Percentiles rank a stretch among this genome's conserved stretches.
Conservation (phyloP, 2,797 vertebrate genomes). For the Kryptolebias ocellatus region DNA sequence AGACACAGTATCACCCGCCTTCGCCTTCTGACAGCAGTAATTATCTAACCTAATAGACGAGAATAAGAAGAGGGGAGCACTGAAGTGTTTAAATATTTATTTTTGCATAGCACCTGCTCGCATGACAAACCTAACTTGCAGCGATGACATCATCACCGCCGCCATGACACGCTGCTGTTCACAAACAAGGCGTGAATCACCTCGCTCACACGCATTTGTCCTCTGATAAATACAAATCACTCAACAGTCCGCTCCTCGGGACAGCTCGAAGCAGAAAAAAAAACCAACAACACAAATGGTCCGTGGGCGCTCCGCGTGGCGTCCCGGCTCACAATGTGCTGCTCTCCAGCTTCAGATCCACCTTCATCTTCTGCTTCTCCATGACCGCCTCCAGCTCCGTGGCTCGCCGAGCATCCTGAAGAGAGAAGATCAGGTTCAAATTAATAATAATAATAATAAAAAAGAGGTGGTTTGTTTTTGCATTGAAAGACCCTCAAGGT, state of each 20-base stretch:
- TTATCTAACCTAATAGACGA: too few relatives aligned
- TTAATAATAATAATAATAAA: too few relatives aligned
- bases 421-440: not conserved
- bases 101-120: slow-evolving; percentile 5
- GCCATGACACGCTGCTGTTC: not conserved
- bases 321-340: slow-evolving; percentile 74
- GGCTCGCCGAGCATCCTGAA: slow-evolving; percentile 82
- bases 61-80: too few relatives aligned
- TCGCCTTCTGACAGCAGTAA: too few relatives aligned
- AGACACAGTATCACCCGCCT: too few relatives aligned
- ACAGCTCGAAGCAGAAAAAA: not conserved
- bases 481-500: too few relatives aligned
- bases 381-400: slow-evolving; percentile 89
- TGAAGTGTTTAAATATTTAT: slow-evolving; percentile 16
- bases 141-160: not conserved
- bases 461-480: too few relatives aligned
- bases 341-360: slow-evolving; percentile 81
- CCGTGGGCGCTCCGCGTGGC: not conserved
- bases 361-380: slow-evolving; percentile 90
- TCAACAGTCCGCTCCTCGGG: slow-evolving; percentile 1
- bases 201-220: not conserved
- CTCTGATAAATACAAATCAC: slow-evolving; percentile 5
- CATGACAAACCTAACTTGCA: not conserved
- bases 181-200: not conserved
- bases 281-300: not conserved